phyloP scores from a whole-genome alignment of 2,888 invertebrate species.

The Hemicrepidius hirtus region DNA sequence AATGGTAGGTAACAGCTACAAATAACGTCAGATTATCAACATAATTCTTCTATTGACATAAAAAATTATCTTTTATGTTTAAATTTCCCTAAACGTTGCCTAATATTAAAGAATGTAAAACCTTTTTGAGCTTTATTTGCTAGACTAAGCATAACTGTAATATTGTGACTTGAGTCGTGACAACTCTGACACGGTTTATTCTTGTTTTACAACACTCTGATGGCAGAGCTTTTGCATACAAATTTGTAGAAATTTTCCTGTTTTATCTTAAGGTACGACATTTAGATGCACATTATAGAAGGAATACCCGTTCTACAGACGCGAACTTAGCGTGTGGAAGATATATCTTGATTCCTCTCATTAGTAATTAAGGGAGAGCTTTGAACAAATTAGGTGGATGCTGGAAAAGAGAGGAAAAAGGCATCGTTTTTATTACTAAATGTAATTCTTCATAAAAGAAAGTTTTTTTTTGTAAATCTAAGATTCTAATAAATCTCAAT shows the following conservation, averaged over 20 bases:
- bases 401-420: conserved; percentile 4
- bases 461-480: too few relatives aligned
- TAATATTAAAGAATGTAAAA: conserved; percentile 4
- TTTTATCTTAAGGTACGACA: conserved; percentile 49
- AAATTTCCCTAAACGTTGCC: too few relatives aligned
- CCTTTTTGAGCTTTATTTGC: conserved; percentile 42
- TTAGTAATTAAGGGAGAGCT: conserved; percentile 43
- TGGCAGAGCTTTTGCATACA: conserved; percentile 54
- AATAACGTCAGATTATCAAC: too few relatives aligned
- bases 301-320: conserved; percentile 38
- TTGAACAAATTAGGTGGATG: conserved; percentile 33
- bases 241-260: conserved; percentile 54
- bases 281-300: conserved; percentile 45
- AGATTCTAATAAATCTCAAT: too few relatives aligned
- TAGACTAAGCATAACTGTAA: conserved; percentile 40
- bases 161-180: conserved; percentile 48
- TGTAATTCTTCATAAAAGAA: neutral
- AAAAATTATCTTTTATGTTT: too few relatives aligned
- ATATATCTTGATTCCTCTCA: conserved; percentile 44
- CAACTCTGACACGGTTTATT: conserved; percentile 52
- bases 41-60: too few relatives aligned
- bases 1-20: too few relatives aligned
- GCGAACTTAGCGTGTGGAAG: conserved; percentile 36
- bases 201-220: conserved; percentile 53
- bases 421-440: neutral